These are phyloP conservation scores for Nixonia krombeini DNA, from an alignment of 1,140 invertebrate species.

Conservation along the genomic window DNA sequence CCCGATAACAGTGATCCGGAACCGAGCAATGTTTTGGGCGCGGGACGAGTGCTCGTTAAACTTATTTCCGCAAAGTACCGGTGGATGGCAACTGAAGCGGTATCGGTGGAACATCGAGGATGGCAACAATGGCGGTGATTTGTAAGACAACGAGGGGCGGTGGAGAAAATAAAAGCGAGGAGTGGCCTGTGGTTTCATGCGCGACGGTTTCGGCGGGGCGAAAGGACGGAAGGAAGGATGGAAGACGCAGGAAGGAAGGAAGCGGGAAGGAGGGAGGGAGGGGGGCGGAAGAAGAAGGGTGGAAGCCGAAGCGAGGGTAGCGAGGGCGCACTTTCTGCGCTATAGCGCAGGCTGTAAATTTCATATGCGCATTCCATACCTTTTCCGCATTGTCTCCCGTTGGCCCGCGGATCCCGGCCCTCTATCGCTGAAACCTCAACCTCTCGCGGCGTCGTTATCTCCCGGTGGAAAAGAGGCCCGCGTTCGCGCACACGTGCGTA, in stretches of 20 bases:
- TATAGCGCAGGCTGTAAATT: conserved; percentile 56
- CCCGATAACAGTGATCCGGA: too few species aligned
- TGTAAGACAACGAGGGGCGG: not conserved
- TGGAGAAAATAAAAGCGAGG: conserved; percentile 1
- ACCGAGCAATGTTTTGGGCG: too few species aligned
- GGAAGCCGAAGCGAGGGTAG: conserved; percentile 21
- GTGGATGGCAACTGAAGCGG: too few species aligned
- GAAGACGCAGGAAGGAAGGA: conserved; percentile 3
- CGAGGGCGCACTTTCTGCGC: conserved; percentile 48
- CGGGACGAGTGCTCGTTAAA: too few species aligned
- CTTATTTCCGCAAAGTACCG: too few species aligned
- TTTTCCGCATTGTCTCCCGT: conserved; percentile 6
- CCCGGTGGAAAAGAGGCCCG: too few species aligned
- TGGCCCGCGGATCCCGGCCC: conserved; percentile 2
- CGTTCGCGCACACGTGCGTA: conserved; percentile 3
- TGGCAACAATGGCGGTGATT: not conserved
- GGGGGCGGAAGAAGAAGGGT: conserved; percentile 13
- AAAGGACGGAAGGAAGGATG: not conserved
- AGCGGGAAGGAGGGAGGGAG: too few species aligned
- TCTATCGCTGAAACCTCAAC: not conserved
- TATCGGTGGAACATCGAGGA: too few species aligned
- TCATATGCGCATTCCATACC: conserved; percentile 55
- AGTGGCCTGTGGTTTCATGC: conserved; percentile 23
- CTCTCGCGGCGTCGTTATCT: not conserved
- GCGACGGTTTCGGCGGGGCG: conserved; percentile 1